Evolutionary conservation across 1,140 invertebrate genomes (phyloP).

Genomic region (Drosophila kepulauana): DNA sequence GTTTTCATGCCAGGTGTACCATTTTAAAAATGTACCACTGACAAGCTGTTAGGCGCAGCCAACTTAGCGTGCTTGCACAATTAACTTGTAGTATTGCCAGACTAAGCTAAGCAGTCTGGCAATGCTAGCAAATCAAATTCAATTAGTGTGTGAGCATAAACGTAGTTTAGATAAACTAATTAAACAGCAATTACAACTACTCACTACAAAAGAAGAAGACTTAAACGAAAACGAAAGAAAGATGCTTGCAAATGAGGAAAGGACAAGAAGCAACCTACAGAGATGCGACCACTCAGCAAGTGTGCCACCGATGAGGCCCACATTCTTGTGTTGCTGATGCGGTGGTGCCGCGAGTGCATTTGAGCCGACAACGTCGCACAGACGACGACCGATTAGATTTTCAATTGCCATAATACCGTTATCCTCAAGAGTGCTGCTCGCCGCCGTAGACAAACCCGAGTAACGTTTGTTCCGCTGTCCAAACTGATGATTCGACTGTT

Average conservation of each 20-base stretch:
- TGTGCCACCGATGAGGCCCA: conserved; percentile 75
- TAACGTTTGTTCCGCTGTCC: conserved; percentile 73
- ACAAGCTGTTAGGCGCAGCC: conserved; percentile 4
- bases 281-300: conserved; percentile 84
- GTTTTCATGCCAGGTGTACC: neutral
- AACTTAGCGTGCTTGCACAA: conserved; percentile 7
- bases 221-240: conserved; percentile 18
- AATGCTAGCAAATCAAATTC: conserved; percentile 4
- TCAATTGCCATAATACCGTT: conserved; percentile 85
- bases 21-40: neutral
- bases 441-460: conserved; percentile 63
- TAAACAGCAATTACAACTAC: conserved; percentile 35
- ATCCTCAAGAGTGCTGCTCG: conserved; percentile 68
- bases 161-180: neutral
- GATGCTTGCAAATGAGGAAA: conserved; percentile 53
- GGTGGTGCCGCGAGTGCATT: conserved; percentile 72
- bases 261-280: conserved; percentile 82
- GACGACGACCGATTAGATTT: conserved; percentile 83
- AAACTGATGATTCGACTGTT: conserved; percentile 44
- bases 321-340: conserved; percentile 73
- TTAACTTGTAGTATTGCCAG: conserved; percentile 11
- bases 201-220: conserved; percentile 18
- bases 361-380: conserved; percentile 77
- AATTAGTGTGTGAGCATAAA: conserved; percentile 14
- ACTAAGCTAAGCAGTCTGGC: conserved; percentile 1